Evolutionary conservation across 2,797 vertebrate genomes (phyloP), one percentile per base, ranked within the genome.

Genomic region (Micropoecilia bifurca): DNA sequence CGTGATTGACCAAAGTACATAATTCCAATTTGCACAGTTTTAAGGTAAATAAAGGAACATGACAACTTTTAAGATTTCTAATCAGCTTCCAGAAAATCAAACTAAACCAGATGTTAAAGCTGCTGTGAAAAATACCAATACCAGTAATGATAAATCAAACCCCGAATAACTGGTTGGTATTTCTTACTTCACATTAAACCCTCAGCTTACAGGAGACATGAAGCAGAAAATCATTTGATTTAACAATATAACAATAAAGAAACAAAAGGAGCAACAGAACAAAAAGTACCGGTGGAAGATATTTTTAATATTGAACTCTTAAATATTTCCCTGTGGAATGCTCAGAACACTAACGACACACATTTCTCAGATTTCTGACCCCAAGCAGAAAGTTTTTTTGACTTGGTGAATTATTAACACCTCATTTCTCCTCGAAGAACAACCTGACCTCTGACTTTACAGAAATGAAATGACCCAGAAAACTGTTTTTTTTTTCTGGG

Each of bases 261-360:
- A 16, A 61, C 28, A 59, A 59, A 16, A 28, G 28, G 30, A 33
- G 59, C 57, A 66, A 22, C 3, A 39, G 61, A 20, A 39, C 6
- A 39, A 66, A 36, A 39, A 93, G 53, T 78, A 53, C 77, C 93
- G 94, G 93, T 93, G 87, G 88, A 92, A 93, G 83, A 90, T 94
- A 91, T 95, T 94, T 95, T 95, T 93, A 94, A 95, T 78, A 91
- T 88, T 89, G 95, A 91, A 88, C 95, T 93, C 92, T 90, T 89
- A 95, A 95, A 96, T 93, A 88, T 88, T 93, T 95, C 92, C 93
- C 87, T 89, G 63, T 80, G 91, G 84, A 83, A 85, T 68, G 82
- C 76, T 92, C 76, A 87, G 80, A 93, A 92, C 89, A 91, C 83
- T 89, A 87, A 92, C 89, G 82, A 83, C 87, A 73, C 91, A 79